Base-by-base conservation (phyloP, 2,113 vertebrate species). In the Trichechus manatus region DNA sequence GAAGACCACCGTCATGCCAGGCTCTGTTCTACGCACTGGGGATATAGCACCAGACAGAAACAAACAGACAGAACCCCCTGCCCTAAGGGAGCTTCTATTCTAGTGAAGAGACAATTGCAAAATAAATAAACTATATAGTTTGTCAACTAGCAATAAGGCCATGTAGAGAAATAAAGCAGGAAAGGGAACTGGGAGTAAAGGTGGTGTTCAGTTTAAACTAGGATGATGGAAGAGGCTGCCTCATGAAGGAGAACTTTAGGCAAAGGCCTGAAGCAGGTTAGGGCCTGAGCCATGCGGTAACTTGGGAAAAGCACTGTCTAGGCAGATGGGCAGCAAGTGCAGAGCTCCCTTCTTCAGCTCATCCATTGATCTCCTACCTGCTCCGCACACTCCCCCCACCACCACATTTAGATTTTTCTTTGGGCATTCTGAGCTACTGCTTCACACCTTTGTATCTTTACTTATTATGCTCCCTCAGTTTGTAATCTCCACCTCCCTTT, bases 141-240 rank as follows among this genome's bases (percentile, higher is more conserved):
- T 74, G 44, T 87, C 50, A 78, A n/a, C 31, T 25, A 44, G 53
- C 47, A 86, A 59, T 77, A 91, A 88, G 75, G 9, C 29, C 53
- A 10, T 87, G 56, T 33, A 95, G 36, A 79, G 95, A 92, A 95
- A 39, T 33, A 72, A 95, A 92, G 3, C 14, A 68, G 9, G 13
- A 78, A 74, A 66, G 4, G 29, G 20, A 2, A 53, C 23, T 3
- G 31, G 17, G 33, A 82, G 20, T 25, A 63, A 61, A 70, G 22
- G 20, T 82, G 15, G 29, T 78, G 19, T 33, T 80, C 33, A 33
- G 1, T 47, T 89, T 64, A 70, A 91, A 10, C 78, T 25, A 53
- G 5, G 63, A 25, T 44, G 56, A 29, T 63, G 22, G 11, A 13
- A 27, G 15, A 77, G 47, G 6, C 31, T 15, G 87, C 9, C 5